A percentile compares a stretch with the other conserved stretches of the same genome.
These are phyloP conservation scores for Aplodontia rufa DNA, from an alignment of 2,113 vertebrate species.

Conservation along the genomic window DNA sequence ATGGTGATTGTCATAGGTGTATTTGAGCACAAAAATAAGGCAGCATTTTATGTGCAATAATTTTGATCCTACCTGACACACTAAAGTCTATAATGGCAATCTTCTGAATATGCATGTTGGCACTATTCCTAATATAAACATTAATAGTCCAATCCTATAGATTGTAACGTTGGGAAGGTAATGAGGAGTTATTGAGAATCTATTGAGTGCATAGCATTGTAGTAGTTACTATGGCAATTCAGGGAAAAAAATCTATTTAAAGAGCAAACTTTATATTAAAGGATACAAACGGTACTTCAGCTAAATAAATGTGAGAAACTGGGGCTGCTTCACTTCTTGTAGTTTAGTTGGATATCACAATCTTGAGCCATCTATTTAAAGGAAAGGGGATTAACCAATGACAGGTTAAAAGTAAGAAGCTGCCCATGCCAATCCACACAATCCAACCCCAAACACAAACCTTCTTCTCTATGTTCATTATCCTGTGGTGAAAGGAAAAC, in stretches of 20 bases:
- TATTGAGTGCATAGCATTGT: not conserved
- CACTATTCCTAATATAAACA: not conserved
- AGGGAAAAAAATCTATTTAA: not conserved
- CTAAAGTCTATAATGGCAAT: not conserved
- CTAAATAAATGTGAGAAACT: conserved; percentile 1
- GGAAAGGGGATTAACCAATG: not conserved
- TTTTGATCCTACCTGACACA: not conserved
- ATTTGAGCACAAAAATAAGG: not conserved
- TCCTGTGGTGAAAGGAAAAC: not conserved
- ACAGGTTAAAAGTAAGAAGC: not conserved
- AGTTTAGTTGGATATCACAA: not conserved
- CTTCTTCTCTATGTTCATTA: not conserved
- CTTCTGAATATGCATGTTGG: not conserved
- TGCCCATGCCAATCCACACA: not conserved
- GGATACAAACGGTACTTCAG: not conserved
- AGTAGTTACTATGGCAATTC: not conserved
- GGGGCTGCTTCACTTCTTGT: not conserved
- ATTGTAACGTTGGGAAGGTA: not conserved
- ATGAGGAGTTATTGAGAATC: not conserved
- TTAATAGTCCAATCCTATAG: not conserved
- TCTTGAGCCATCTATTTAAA: not conserved
- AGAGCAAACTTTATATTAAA: conserved; percentile 2
- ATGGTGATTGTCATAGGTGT: not conserved
- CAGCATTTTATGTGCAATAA: not conserved
- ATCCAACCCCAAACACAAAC: not conserved